Percentiles rank a stretch among this genome's conserved stretches.
These are phyloP conservation scores for Atta cephalotes DNA, from an alignment of 1,140 invertebrate genomes.

Conservation along the genomic window DNA sequence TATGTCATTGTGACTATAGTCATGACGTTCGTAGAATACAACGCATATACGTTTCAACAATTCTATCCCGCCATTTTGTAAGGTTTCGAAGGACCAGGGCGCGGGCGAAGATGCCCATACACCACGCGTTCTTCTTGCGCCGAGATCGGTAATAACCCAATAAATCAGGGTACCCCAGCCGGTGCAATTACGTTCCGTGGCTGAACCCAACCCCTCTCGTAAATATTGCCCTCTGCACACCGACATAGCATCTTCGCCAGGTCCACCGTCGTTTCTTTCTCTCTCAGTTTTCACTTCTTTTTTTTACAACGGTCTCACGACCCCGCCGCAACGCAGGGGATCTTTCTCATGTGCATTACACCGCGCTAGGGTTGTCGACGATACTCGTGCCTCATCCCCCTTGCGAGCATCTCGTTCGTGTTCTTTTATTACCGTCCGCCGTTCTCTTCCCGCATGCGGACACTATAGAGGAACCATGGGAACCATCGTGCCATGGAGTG, in stretches of 20 bases:
- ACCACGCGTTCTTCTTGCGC: conserved; percentile 79
- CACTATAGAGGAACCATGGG: conserved; percentile 73
- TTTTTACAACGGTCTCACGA: conserved; percentile 76
- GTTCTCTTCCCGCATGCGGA: conserved; percentile 56
- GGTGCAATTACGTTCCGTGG: conserved; percentile 82
- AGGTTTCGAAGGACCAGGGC: conserved; percentile 23
- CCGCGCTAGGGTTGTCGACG: conserved; percentile 68
- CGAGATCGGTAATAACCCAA: conserved; percentile 83
- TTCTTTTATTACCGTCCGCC: conserved; percentile 63
- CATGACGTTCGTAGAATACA: background rate
- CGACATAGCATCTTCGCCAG: conserved; percentile 64
- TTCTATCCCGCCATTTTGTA: conserved; percentile 48
- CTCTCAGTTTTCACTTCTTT: conserved; percentile 54
- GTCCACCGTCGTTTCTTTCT: conserved; percentile 67
- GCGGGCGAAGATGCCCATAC: conserved; percentile 72
- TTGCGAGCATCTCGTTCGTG: conserved; percentile 10
- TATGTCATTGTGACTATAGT: too few relatives aligned
- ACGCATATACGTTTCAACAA: background rate
- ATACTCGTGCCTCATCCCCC: conserved; percentile 55
- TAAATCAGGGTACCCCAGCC: conserved; percentile 82
- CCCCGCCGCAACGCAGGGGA: conserved; percentile 65
- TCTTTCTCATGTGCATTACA: conserved; percentile 61
- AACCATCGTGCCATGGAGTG: conserved; percentile 65
- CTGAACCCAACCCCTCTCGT: conserved; percentile 83
- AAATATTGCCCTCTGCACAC: conserved; percentile 81